A percentile compares a stretch with the other conserved stretches of the same genome.
Evolutionary conservation across 2,797 vertebrate genomes (phyloP).

Genomic region (Hydrophis major): DNA sequence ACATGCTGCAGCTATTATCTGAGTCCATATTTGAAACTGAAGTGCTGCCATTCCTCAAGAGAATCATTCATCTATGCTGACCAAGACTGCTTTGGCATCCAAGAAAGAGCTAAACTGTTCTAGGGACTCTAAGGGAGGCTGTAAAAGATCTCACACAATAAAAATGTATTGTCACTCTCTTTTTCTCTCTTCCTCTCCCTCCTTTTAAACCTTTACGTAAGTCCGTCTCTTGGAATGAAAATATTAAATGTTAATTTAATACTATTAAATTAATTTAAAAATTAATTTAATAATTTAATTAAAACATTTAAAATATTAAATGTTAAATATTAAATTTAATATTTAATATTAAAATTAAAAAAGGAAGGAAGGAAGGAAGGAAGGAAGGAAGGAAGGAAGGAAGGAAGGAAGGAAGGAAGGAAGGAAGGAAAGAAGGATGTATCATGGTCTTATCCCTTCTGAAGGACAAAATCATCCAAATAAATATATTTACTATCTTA

Average conservation of each 20-base stretch:
- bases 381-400: too few relatives aligned
- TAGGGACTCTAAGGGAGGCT: conserved; percentile 35
- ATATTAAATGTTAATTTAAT: background rate
- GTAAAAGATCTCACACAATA: conserved; percentile 1
- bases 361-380: too few relatives aligned
- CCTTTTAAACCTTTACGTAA: background rate
- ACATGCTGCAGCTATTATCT: conserved; percentile 48
- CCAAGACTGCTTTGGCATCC: conserved; percentile 41
- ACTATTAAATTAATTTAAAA: too few relatives aligned
- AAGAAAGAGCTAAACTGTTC: conserved; percentile 33
- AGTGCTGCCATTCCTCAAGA: conserved; percentile 43
- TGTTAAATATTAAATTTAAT: too few relatives aligned
- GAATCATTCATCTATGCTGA: conserved; percentile 16
- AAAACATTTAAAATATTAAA: too few relatives aligned
- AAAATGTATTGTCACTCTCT: background rate
- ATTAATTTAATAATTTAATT: too few relatives aligned
- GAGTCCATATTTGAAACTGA: conserved; percentile 51
- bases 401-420: too few relatives aligned
- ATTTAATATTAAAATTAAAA: too few relatives aligned
- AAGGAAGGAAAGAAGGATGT: background rate
- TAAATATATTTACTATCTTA: background rate
- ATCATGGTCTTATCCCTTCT: background rate
- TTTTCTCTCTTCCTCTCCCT: background rate
- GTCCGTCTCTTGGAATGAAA: background rate
- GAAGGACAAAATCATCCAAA: background rate